phyloP scores from a whole-genome alignment of 1,140 invertebrate species.

The Caenorhabditis remanei region DNA sequence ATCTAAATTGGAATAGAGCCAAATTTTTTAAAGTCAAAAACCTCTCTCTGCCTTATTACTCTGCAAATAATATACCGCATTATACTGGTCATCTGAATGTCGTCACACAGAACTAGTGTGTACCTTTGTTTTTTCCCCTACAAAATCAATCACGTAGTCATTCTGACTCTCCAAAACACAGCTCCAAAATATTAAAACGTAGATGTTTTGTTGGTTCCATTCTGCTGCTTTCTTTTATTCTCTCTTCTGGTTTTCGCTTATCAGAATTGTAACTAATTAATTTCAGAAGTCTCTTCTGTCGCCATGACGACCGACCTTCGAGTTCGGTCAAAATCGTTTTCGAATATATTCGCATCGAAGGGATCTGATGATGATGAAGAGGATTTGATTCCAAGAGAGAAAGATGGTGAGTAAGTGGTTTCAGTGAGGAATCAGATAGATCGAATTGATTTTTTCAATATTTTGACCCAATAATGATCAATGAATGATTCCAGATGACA shows the following conservation, averaged over 20 bases:
- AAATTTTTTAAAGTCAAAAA: too few species aligned
- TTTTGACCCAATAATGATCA: not conserved
- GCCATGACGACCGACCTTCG: not conserved
- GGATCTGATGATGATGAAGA: slow-evolving; percentile 24
- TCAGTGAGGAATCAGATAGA: not conserved
- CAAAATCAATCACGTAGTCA: not conserved
- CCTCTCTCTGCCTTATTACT: too few species aligned
- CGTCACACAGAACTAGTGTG: too few species aligned
- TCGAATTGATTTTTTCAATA: too few species aligned
- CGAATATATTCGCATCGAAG: not conserved
- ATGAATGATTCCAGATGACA: not conserved
- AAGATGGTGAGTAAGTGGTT: not conserved
- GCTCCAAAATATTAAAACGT: not conserved
- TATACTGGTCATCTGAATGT: too few species aligned
- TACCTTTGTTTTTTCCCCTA: not conserved
- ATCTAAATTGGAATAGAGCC: too few species aligned
- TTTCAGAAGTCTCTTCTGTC: not conserved
- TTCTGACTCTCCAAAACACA: not conserved
- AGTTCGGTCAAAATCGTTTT: slow-evolving; percentile 24
- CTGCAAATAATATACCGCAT: too few species aligned
- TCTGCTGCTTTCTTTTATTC: not conserved
- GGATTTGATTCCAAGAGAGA: slow-evolving; percentile 28
- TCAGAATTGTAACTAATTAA: not conserved
- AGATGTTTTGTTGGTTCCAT: not conserved
- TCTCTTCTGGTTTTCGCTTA: not conserved